These are phyloP conservation scores for Natator depressus DNA, from an alignment of 2,113 vertebrate genomes.

Conservation along the genomic window DNA sequence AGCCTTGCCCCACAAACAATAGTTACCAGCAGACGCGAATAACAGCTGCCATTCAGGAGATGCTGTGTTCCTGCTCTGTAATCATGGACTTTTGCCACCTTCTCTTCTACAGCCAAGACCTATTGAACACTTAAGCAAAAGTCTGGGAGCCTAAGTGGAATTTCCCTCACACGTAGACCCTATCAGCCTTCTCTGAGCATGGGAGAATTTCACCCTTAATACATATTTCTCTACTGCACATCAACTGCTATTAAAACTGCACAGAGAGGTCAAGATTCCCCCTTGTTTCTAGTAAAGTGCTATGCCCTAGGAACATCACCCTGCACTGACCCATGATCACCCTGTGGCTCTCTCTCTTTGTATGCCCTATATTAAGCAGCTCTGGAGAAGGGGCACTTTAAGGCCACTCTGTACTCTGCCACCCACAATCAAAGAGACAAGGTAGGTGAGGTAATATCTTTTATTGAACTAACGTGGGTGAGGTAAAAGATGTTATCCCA, in stretches of 20 bases:
- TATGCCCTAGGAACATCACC: background rate
- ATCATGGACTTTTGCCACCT: background rate
- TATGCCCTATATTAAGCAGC: background rate
- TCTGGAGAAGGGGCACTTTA: background rate
- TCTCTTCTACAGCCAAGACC: fast-evolving
- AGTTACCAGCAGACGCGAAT: conserved; percentile 18
- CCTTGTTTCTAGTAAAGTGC: background rate
- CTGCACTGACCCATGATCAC: background rate
- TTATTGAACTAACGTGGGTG: background rate
- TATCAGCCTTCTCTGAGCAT: background rate
- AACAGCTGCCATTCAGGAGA: conserved; percentile 54
- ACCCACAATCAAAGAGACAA: background rate
- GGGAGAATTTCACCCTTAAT: background rate
- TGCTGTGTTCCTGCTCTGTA: background rate
- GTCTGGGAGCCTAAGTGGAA: background rate
- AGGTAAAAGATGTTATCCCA: background rate
- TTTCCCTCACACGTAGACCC: background rate
- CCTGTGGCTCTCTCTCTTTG: background rate
- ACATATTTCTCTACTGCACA: background rate
- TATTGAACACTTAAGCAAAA: no score
- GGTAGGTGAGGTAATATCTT: background rate
- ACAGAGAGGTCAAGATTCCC: background rate
- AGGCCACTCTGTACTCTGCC: background rate
- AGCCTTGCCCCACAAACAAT: background rate
- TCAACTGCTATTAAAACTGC: background rate